phyloP scores from a whole-genome alignment of 2,888 invertebrate species.

The Matsumyia berberina region DNA sequence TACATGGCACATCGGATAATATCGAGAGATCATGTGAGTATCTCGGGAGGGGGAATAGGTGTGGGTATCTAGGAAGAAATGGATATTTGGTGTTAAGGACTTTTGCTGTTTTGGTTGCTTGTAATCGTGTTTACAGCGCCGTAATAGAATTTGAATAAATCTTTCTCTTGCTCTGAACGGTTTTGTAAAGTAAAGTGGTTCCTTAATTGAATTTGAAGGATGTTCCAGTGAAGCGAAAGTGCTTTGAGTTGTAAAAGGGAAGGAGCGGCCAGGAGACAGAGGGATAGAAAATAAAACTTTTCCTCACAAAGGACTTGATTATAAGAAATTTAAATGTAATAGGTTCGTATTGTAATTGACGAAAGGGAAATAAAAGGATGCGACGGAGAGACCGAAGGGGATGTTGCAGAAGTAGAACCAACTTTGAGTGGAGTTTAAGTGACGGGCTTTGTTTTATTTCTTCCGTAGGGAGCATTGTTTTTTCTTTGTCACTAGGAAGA shows the following conservation, averaged over 20 bases:
- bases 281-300: not conserved
- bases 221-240: slow-evolving; percentile 42
- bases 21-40: not conserved
- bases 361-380: not conserved
- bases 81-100: slow-evolving; percentile 41
- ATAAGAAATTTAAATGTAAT: slow-evolving; percentile 32
- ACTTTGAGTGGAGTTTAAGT: not conserved
- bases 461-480: not conserved
- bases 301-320: slow-evolving; percentile 43
- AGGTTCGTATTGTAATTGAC: slow-evolving; percentile 41
- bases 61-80: slow-evolving; percentile 10
- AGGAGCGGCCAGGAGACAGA: not conserved
- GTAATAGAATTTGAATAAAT: slow-evolving; percentile 63
- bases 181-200: slow-evolving; percentile 61
- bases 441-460: not conserved
- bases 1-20: not conserved
- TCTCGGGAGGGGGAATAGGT: not conserved
- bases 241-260: slow-evolving; percentile 47
- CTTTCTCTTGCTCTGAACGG: slow-evolving; percentile 24
- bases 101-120: slow-evolving; percentile 49
- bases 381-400: not conserved
- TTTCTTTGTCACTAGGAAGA: too few relatives aligned
- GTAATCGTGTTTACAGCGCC: slow-evolving; percentile 53
- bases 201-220: slow-evolving; percentile 63
- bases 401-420: not conserved